Conservation (phyloP, 1,140 invertebrate genomes). For the Drosophila guanche region DNA sequence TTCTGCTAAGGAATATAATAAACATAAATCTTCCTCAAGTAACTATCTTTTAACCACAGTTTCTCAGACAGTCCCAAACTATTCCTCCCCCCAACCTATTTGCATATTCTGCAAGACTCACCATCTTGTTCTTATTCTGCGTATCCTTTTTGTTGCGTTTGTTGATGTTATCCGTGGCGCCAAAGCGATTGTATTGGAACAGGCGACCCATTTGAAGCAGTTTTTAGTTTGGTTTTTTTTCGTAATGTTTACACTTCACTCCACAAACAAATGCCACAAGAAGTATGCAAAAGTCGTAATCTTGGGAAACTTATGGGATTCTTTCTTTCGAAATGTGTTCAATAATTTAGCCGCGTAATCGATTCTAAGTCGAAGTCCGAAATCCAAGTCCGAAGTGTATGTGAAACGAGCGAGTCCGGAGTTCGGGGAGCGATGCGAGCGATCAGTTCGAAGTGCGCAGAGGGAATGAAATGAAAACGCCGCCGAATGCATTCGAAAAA, state of each 20-base stretch:
- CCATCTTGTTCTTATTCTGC: slow-evolving; percentile 63
- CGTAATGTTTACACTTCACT: slow-evolving; percentile 46
- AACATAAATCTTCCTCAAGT: too few relatives aligned
- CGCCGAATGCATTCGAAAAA: slow-evolving; percentile 76
- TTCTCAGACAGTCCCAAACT: background rate
- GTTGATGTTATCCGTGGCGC: slow-evolving; percentile 61
- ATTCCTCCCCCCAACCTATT: background rate
- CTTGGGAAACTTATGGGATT: slow-evolving; percentile 24
- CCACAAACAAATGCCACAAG: slow-evolving; percentile 39
- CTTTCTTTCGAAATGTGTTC: slow-evolving; percentile 22
- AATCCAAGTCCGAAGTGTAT: slow-evolving; percentile 3
- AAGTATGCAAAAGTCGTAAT: slow-evolving; percentile 51
- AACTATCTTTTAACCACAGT: background rate
- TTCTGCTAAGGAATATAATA: too few relatives aligned
- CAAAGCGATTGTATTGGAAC: slow-evolving; percentile 79
- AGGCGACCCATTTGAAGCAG: slow-evolving; percentile 73
- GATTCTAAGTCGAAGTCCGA: slow-evolving; percentile 27
- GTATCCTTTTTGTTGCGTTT: slow-evolving; percentile 72
- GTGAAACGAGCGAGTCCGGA: slow-evolving; percentile 21
- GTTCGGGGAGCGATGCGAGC: slow-evolving; percentile 64
- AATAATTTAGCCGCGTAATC: slow-evolving; percentile 33
- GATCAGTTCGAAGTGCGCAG: slow-evolving; percentile 80
- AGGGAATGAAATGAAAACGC: slow-evolving; percentile 72
- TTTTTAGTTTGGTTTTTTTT: slow-evolving; percentile 16
- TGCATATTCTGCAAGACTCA: slow-evolving; percentile 28